Conservation (phyloP, 2,888 invertebrate genomes). For the Cephus spinipes region DNA sequence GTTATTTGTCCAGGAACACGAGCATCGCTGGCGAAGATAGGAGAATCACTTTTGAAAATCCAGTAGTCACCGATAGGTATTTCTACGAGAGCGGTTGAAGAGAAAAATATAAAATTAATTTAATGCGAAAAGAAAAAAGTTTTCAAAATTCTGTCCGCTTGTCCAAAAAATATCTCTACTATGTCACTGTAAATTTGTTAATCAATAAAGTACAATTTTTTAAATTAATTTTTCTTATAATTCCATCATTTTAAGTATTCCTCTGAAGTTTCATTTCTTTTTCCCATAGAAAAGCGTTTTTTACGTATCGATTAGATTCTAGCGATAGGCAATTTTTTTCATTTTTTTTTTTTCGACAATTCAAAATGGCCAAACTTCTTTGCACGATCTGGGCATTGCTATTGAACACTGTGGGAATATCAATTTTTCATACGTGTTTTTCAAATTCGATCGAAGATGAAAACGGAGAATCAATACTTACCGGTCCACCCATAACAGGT, state of each 20-base stretch:
- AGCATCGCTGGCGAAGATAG: neutral
- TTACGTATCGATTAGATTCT: neutral
- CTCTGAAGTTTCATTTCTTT: neutral
- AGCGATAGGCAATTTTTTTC: neutral
- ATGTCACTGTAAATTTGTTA: neutral
- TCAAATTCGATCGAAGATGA: conserved; percentile 49
- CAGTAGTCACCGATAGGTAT: conserved; percentile 44
- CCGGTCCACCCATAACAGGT: conserved; percentile 46
- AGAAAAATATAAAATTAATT: neutral
- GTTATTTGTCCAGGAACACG: conserved; percentile 7
- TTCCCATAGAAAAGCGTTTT: neutral
- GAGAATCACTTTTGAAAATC: conserved; percentile 45
- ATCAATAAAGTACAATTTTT: neutral
- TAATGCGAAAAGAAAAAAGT: neutral
- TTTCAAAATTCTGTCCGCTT: neutral
- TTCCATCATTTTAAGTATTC: too few species aligned
- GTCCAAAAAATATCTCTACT: neutral
- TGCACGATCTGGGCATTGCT: conserved; percentile 55
- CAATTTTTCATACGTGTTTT: conserved; percentile 53
- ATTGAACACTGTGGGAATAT: conserved; percentile 39
- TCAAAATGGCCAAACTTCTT: conserved; percentile 46
- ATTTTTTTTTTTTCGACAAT: neutral
- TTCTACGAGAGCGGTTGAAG: conserved; percentile 26
- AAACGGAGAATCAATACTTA: conserved; percentile 40
- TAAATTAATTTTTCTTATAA: neutral